Base-by-base conservation (phyloP, 2,113 vertebrate genomes). In the Shinisaurus crocodilurus region DNA sequence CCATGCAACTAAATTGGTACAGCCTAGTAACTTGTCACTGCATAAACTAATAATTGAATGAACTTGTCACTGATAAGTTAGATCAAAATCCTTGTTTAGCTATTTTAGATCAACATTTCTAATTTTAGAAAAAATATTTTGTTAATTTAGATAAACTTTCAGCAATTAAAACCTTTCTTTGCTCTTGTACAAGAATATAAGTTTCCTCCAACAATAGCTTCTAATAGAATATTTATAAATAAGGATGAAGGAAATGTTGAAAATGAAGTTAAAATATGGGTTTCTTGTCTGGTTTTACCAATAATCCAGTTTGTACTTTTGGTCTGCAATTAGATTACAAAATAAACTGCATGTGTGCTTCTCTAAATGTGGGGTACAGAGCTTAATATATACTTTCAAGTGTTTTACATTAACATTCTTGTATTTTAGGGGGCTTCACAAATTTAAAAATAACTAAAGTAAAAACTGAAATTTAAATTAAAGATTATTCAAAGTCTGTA, bases 271-370 rank as follows among this genome's bases (percentile, higher is more conserved):
- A 57, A 70, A 82, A 88, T 40, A 48, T 16, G n/a, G 50, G 13
- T 74, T 84, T 93, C 86, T 90, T 92, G 82, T 87, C 10, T 74
- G 3, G 34, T 90, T 70, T 86, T 74, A 10, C 32, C 90, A 91
- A 93, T 86, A 45, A 63, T 89, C 82, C 92, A 91, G 83, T 83
- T 63, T 88, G 37, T 93, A 93, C 87, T 91, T 92, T 86, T 93
- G 50, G 88, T 92, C 87, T 90, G 70, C 40, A 88, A 45, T 25
- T 69, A 91, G 89, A 48, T 82, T 88, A 29, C 37, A 82, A 93
- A 37, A 82, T 45, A 12, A 70, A 72, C 29, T 88, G 43, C 75
- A 60, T 67, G 69, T 76, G 63, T 63, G 91, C 84, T 23, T 90
- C 91, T 92, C 84, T 87, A 76, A 74, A 29, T n/a, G 43, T 85